A percentile compares a stretch with the other conserved stretches of the same genome.
Conservation (phyloP, 2,888 invertebrate species). For the Tenthredo distinguenda region DNA sequence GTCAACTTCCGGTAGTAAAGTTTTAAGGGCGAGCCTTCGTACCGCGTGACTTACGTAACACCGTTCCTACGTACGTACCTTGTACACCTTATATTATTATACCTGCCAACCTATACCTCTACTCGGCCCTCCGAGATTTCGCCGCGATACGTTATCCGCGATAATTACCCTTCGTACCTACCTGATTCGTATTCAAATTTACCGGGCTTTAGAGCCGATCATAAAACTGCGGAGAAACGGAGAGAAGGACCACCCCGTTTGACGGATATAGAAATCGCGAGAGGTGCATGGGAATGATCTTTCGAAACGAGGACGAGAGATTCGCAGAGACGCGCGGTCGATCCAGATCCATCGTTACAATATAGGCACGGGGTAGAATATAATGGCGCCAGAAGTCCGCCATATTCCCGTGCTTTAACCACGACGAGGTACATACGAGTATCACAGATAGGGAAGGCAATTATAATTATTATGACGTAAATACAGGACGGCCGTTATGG, state of each 20-base stretch:
- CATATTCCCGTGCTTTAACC: constrained; percentile 69
- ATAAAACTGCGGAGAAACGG: neutral
- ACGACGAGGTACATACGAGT: constrained; percentile 56
- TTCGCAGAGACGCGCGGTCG: constrained; percentile 44
- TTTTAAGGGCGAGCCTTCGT: constrained; percentile 67
- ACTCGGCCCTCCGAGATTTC: constrained; percentile 27
- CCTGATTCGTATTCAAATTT: constrained; percentile 9
- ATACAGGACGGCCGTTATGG: constrained; percentile 62
- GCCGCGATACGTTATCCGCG: constrained; percentile 5
- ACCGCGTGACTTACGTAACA: constrained; percentile 43
- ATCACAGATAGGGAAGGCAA: constrained; percentile 75
- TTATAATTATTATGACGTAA: constrained; percentile 73
- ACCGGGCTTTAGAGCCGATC: neutral
- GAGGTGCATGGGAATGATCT: too few relatives aligned
- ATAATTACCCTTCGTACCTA: neutral
- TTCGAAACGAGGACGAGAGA: too few relatives aligned
- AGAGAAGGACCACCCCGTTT: neutral
- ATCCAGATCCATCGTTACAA: constrained; percentile 71
- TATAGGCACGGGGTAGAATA: constrained; percentile 65
- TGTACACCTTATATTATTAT: neutral
- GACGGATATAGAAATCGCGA: neutral
- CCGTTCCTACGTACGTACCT: neutral
- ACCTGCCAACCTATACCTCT: too few relatives aligned
- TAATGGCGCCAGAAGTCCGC: constrained; percentile 60
- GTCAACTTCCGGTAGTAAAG: constrained; percentile 72